phyloP scores from a whole-genome alignment of 2,888 invertebrate species.

The Campopleginae sp. region DNA sequence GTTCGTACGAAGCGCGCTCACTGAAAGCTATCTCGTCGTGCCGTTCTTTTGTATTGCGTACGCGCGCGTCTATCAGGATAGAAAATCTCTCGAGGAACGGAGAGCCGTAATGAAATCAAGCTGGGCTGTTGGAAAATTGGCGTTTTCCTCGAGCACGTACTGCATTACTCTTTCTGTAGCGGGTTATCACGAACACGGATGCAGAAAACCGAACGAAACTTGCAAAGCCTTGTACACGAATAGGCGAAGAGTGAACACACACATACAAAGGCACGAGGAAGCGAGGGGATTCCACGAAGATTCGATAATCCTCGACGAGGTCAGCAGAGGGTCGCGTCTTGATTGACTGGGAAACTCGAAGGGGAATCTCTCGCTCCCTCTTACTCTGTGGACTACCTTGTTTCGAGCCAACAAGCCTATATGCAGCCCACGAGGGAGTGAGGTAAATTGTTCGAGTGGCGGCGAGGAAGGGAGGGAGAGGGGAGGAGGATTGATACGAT shows the following conservation, averaged over 20 bases:
- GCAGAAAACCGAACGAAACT: background rate
- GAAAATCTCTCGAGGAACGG: conserved; percentile 1
- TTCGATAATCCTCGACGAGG: conserved; percentile 75
- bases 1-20: background rate
- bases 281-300: conserved; percentile 67
- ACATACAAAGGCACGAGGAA: conserved; percentile 30
- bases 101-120: background rate
- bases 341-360: conserved; percentile 71
- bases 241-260: conserved; percentile 12
- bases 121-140: conserved; percentile 42
- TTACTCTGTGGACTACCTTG: conserved; percentile 34
- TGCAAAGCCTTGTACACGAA: background rate
- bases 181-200: background rate
- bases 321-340: conserved; percentile 72
- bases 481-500: conserved; percentile 20
- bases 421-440: conserved; percentile 36
- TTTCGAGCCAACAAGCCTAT: conserved; percentile 29
- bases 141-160: conserved; percentile 32
- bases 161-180: conserved; percentile 12
- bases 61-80: background rate
- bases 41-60: background rate
- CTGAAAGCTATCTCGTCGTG: too few species aligned
- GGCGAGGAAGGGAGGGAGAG: background rate
- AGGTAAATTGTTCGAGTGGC: conserved; percentile 39
- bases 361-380: conserved; percentile 40